phyloP scores from a whole-genome alignment of 1,140 invertebrate genomes.

The Wiebesia pumilae region DNA sequence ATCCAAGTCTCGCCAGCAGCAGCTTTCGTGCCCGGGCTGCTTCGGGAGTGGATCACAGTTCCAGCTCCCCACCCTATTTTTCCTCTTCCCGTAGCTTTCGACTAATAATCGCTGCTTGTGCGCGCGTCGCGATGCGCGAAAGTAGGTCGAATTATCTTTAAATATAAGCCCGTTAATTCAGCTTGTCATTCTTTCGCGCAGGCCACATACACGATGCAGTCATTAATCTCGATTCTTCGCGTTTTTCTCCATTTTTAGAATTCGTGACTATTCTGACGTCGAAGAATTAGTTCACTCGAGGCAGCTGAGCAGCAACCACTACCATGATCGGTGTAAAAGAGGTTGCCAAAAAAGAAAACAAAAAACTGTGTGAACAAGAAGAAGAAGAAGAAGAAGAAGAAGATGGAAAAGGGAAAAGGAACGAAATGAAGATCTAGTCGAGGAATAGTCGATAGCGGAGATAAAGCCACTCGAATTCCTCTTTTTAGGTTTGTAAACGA shows the following conservation, averaged over 20 bases:
- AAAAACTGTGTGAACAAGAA: conserved; percentile 5
- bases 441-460: conserved; percentile 28
- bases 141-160: conserved; percentile 37
- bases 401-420: not conserved
- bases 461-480: conserved; percentile 58
- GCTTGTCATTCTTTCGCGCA: not conserved
- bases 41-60: not conserved
- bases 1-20: not conserved
- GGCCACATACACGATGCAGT: not conserved
- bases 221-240: conserved; percentile 28
- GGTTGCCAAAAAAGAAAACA: not conserved
- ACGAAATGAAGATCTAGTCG: not conserved
- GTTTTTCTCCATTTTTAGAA: conserved; percentile 72
- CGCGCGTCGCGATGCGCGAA: not conserved
- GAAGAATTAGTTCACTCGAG: conserved; percentile 73
- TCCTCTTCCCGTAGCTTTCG: not conserved
- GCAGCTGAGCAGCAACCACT: not conserved
- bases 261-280: conserved; percentile 79
- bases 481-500: conserved; percentile 55
- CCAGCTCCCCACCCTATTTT: not conserved
- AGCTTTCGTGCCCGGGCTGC: conserved; percentile 5
- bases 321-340: not conserved
- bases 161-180: conserved; percentile 30
- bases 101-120: conserved; percentile 21
- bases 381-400: conserved; percentile 49